Evolutionary conservation across 2,888 invertebrate genomes (phyloP).

Genomic region (Aphodius granarius): DNA sequence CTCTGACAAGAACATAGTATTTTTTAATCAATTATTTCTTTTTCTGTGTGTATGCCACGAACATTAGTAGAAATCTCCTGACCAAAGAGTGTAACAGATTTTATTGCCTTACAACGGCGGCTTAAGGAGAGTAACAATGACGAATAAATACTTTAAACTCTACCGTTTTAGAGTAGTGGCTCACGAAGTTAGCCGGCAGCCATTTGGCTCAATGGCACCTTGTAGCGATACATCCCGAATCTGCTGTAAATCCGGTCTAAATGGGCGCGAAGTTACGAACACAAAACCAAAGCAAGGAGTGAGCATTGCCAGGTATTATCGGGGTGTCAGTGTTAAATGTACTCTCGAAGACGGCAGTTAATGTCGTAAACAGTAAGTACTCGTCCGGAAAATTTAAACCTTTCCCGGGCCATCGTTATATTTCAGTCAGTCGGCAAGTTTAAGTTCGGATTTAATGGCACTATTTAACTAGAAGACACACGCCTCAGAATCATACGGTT

Average conservation of each 20-base stretch:
- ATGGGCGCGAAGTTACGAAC: neutral
- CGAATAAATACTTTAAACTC: neutral
- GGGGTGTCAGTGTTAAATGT: neutral
- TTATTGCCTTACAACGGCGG: neutral
- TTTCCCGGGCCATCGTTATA: neutral
- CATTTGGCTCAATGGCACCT: neutral
- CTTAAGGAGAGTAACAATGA: neutral
- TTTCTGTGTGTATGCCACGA: neutral
- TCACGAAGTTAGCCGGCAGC: neutral
- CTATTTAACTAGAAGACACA: neutral
- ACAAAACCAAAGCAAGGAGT: neutral
- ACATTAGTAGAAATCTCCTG: neutral
- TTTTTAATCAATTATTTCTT: no score
- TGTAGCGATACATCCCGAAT: neutral
- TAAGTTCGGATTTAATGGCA: neutral
- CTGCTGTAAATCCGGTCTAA: neutral
- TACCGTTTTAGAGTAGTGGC: neutral
- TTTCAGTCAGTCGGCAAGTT: neutral
- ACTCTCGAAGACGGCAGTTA: neutral
- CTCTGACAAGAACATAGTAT: no score
- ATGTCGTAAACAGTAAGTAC: neutral
- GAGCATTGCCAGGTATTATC: neutral
- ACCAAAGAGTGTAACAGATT: neutral
- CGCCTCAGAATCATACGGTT: neutral
- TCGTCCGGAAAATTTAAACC: neutral